These are phyloP conservation scores for Ara ararauna DNA, from an alignment of 2,797 vertebrate species.

Conservation along the genomic window DNA sequence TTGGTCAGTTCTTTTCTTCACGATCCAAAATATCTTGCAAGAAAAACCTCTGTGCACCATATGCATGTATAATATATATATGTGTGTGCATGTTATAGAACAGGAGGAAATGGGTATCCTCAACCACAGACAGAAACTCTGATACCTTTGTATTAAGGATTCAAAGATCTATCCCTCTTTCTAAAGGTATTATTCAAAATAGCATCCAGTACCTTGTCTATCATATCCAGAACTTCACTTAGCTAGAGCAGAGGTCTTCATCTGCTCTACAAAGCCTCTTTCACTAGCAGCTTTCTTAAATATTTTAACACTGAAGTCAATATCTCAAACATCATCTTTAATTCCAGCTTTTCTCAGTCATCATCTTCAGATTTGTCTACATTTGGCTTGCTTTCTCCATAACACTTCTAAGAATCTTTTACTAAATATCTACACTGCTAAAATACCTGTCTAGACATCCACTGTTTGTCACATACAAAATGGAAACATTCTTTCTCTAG, in stretches of 20 bases:
- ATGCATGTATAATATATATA: accelerated
- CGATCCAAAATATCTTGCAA: not conserved
- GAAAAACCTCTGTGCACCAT: not conserved
- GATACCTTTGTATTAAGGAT: not conserved
- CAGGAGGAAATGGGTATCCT: not conserved
- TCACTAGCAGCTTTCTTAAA: not conserved
- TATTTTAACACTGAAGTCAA: not conserved
- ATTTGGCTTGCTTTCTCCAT: not conserved
- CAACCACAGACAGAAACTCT: not conserved
- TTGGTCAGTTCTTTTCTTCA: not conserved
- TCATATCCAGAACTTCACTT: not conserved
- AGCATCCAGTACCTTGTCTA: not conserved
- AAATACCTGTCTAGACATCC: not conserved
- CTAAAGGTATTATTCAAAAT: not conserved
- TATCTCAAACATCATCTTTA: not conserved
- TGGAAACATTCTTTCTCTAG: not conserved
- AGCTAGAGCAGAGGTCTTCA: not conserved
- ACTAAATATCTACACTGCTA: not conserved
- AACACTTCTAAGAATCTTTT: not conserved
- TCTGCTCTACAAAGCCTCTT: not conserved
- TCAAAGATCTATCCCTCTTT: not conserved
- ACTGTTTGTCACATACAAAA: not conserved
- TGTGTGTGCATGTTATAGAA: accelerated
- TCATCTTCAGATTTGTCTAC: not conserved
- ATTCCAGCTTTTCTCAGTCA: not conserved